phyloP scores from a whole-genome alignment of 2,888 invertebrate genomes.

The Laothoe populi region DNA sequence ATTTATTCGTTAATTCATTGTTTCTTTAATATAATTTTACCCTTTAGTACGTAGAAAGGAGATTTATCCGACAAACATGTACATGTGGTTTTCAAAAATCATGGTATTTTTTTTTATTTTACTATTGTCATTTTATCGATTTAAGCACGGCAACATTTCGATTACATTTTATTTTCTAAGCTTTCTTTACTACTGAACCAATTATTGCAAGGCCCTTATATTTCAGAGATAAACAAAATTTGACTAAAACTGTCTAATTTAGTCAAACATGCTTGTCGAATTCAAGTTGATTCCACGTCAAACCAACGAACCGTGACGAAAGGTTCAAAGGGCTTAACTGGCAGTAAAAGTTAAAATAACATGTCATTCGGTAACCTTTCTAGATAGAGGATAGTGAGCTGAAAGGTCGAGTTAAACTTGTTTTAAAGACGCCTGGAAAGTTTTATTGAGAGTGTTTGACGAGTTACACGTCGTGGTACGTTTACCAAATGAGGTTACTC shows the following conservation, averaged over 20 bases:
- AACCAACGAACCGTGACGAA: conserved; percentile 3
- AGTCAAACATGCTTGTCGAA: background rate
- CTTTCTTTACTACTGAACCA: no score
- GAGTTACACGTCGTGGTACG: background rate
- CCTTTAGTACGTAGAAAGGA: no score
- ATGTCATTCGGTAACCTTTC: conserved; percentile 16
- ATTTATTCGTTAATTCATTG: no score
- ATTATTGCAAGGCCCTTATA: background rate
- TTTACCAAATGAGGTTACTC: background rate
- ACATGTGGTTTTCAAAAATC: no score
- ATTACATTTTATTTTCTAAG: no score
- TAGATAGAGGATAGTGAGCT: background rate
- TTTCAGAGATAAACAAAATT: background rate
- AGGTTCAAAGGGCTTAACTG: conserved; percentile 16
- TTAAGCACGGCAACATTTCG: no score
- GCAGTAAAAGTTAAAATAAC: conserved; percentile 21
- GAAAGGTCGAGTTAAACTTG: background rate
- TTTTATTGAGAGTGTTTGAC: background rate
- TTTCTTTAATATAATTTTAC: no score
- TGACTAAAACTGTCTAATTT: background rate
- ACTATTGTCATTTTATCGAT: no score
- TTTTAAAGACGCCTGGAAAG: background rate
- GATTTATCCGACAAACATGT: no score
- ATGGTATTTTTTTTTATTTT: no score
- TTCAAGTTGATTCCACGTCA: background rate